Evolutionary conservation across 2,888 invertebrate species (phyloP).

Genomic region (Heliconius charithonia): DNA sequence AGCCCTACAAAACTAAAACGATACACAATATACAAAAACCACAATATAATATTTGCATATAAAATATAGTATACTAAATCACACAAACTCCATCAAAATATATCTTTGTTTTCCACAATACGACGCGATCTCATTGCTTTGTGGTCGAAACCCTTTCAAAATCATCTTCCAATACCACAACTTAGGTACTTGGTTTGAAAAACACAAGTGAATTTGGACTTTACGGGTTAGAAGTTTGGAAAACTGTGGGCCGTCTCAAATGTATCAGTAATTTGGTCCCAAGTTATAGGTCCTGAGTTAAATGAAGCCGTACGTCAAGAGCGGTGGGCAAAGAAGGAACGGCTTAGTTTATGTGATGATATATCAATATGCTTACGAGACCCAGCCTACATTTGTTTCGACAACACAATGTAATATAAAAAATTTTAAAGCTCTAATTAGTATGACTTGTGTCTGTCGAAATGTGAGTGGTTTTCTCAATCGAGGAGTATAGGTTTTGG

Average conservation of each 20-base stretch:
- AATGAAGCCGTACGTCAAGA: constrained; percentile 81
- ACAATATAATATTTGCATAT: constrained; percentile 42
- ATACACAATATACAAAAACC: constrained; percentile 30
- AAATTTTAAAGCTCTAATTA: constrained; percentile 45
- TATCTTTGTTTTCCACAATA: constrained; percentile 78
- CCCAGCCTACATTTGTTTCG: constrained; percentile 60
- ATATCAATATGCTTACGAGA: constrained; percentile 83
- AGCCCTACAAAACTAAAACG: constrained; percentile 8
- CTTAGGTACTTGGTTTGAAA: background rate
- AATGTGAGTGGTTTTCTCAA: background rate
- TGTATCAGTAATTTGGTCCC: constrained; percentile 54
- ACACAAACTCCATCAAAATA: constrained; percentile 65
- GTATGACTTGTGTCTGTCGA: constrained; percentile 45
- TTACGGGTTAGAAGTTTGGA: constrained; percentile 45
- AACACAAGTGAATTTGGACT: constrained; percentile 46
- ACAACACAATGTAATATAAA: constrained; percentile 50
- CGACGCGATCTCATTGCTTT: constrained; percentile 74
- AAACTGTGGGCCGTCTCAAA: background rate
- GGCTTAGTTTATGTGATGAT: constrained; percentile 78
- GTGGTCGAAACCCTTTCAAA: constrained; percentile 73
- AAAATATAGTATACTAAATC: constrained; percentile 67
- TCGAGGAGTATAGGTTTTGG: background rate
- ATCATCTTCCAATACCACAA: constrained; percentile 53
- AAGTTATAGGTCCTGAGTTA: constrained; percentile 76
- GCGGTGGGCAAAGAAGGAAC: constrained; percentile 73